phyloP scores from a whole-genome alignment of 2,113 vertebrate species.

The Lynx canadensis region DNA sequence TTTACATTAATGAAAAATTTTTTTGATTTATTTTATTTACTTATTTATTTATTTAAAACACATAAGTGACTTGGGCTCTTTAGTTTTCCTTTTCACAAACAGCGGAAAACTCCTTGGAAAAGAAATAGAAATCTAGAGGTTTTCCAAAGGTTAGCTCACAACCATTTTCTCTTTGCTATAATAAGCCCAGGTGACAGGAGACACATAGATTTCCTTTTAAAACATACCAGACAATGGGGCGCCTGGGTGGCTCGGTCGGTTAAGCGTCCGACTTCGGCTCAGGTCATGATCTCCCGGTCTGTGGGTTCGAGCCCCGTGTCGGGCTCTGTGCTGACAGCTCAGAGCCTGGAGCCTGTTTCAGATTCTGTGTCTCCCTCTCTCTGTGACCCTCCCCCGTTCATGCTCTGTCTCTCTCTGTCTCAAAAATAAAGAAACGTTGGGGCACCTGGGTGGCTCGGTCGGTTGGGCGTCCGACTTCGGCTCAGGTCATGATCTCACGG shows the following conservation, averaged over 20 bases:
- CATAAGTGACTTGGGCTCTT: neutral
- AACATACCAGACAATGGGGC: neutral
- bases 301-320: accelerated
- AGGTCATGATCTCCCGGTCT: too few species aligned
- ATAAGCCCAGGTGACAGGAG: neutral
- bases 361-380: too few species aligned
- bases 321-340: too few species aligned
- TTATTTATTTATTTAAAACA: neutral
- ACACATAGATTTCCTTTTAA: neutral
- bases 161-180: neutral
- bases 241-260: too few species aligned
- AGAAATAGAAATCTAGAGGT: conserved; percentile 23
- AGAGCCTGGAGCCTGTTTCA: too few species aligned
- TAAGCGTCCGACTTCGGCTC: too few species aligned
- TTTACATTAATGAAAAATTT: neutral
- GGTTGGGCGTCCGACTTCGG: too few species aligned
- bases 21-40: neutral
- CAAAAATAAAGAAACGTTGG: too few species aligned
- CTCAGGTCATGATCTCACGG: too few species aligned
- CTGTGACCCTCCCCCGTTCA: too few species aligned
- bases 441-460: too few species aligned
- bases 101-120: neutral
- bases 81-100: neutral
- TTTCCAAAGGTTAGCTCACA: conserved; percentile 4
- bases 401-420: too few species aligned